A percentile compares a stretch with the other conserved stretches of the same genome.
phyloP scores from a whole-genome alignment of 2,113 vertebrate species.

The Pelusios castaneus region DNA sequence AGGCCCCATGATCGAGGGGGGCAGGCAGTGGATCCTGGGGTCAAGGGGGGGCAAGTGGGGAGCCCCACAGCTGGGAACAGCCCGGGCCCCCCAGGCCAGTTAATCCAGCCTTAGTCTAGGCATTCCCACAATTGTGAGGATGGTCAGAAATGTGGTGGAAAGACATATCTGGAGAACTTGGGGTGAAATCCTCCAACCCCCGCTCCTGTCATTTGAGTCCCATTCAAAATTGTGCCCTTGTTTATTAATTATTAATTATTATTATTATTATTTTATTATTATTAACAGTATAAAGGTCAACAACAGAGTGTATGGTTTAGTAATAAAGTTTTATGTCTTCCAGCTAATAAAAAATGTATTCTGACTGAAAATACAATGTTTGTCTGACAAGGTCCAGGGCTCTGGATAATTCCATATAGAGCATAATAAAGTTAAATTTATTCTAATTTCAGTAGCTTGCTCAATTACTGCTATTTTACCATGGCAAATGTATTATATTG shows the following conservation, averaged over 20 bases:
- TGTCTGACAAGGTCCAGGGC: background rate
- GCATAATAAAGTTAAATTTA: background rate
- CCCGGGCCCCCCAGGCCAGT: no score
- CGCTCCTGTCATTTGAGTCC: background rate
- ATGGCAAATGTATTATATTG: background rate
- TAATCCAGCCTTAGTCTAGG: no score
- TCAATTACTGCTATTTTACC: background rate
- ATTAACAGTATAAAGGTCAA: background rate
- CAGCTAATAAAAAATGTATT: background rate
- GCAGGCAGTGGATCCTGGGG: no score
- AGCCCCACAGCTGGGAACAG: no score
- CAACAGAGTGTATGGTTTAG: background rate
- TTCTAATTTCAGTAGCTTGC: constrained; percentile 27
- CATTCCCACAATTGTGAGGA: background rate
- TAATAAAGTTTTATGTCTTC: background rate
- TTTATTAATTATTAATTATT: no score
- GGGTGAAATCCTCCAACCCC: background rate
- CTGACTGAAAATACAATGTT: background rate
- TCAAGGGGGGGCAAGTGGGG: no score
- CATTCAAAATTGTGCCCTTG: background rate
- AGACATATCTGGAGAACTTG: background rate
- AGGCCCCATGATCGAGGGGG: no score
- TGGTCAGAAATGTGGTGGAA: background rate
- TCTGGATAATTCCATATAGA: background rate
- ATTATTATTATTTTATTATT: no score